Base-by-base conservation (phyloP, 2,888 invertebrate species). In the Horisme vitalbata region DNA sequence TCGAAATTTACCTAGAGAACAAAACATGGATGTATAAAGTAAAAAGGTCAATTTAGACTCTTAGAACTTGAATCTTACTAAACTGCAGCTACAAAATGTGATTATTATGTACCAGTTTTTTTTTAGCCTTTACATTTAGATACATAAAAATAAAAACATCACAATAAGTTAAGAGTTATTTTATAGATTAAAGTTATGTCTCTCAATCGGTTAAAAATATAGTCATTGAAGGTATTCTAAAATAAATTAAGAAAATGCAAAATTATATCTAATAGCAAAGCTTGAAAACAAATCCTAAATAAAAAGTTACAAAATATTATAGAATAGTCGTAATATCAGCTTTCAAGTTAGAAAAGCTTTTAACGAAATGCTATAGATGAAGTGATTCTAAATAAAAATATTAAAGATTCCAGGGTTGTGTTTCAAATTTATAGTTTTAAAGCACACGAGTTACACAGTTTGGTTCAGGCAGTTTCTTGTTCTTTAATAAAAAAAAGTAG, bases 271-370 rank as follows among this genome's bases (percentile, higher is more conserved):
- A 27, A 23, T 27, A 39, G 41, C 14, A 51, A 50, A 54, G 39
- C 52, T 46, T 46, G 43, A 39, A 43, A 44, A 34, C 37, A 32
- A 44, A n/a, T n/a, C 57, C 48, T 57, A 45, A 48, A 55, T 56
- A 61, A 59, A 65, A 54, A 65, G 62, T 64, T 62, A 63, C 60
- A 68, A 65, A 38, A 45, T 49, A 38, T 54, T 62, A 49, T 63
- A 68, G 55, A 55, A 61, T 68, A 66, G 58, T 48, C 52, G 47
- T 63, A 57, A 57, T 56, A 54, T 52, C 67, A 71, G 68, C 68
- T 71, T 71, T 71, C 68, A 49, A 65, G 59, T 53, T 60, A 68
- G 61, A 57, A 55, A 64, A 59, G 63, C 67, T 61, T 69, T 43
- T 46, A 44, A 41, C 35, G 43, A 45, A 61, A 52, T 54, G 55